Base-by-base conservation (phyloP, 2,888 invertebrate species). In the Cosmorhoe ocellata region DNA sequence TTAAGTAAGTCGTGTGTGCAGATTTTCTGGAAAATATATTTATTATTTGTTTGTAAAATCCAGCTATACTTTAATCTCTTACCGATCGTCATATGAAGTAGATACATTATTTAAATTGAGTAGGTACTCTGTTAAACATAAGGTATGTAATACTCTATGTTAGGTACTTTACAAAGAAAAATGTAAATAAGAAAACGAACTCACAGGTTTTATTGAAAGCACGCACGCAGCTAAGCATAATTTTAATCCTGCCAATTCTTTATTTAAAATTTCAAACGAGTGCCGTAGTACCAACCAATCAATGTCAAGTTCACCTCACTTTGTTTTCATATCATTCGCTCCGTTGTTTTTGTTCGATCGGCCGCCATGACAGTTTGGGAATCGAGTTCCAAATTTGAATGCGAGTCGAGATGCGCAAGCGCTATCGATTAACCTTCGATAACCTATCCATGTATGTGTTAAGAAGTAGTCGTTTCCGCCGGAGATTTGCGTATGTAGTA, bases 361-460 rank as follows among this genome's bases (percentile, higher is more conserved):
- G 79, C 77, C 76, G 84, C 82, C 81, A 84, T 84, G 84, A 84
- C 81, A 76, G 81, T 81, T 76, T 64, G 73, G 48, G 36, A 43
- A 34, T 34, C 43, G 43, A 75, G 76, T 76, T 83, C 81, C 73
- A 85, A 87, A 86, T 89, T 89, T 89, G 84, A 89, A 89, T 88
- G 84, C 84, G 81, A 66, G 62, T 62, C 76, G 79, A 84, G 87
- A 87, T 87, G 86, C 84, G 84, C 84, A 76, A 75, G 76, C 84
- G 84, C 74, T 71, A 71, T 71, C 78, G 87, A 87, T 87, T 83
- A 84, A 75, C 76, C 78, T 68, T 69, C 79, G 85, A 88, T 88
- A 88, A 85, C 77, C 72, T 58, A 59, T 63, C 41, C 42, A 42
- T 71, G 60, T 67, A 67, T 67, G 66, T 64, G 64, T 58, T 54